These are phyloP conservation scores for Cyprinodon variegatus DNA, from an alignment of 2,113 vertebrate genomes.

Conservation along the genomic window DNA sequence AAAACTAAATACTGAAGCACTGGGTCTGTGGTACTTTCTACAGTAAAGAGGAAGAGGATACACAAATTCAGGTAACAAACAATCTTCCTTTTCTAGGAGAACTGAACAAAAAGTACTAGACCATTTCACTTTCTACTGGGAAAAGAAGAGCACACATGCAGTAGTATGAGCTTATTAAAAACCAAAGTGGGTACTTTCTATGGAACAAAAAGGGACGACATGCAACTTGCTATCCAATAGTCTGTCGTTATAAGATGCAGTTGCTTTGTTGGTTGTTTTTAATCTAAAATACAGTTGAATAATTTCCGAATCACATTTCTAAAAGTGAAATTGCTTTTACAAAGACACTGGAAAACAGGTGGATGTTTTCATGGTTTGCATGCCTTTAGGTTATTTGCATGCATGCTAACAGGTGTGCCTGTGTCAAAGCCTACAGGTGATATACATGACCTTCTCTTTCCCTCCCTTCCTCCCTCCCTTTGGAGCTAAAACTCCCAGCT, in stretches of 20 bases:
- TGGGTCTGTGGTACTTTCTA: no score
- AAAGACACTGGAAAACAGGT: neutral
- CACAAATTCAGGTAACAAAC: neutral
- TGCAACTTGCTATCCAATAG: neutral
- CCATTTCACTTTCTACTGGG: no score
- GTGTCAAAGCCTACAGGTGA: constrained; percentile 27
- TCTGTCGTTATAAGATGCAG: neutral
- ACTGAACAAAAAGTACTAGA: no score
- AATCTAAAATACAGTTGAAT: no score
- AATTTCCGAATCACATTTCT: neutral
- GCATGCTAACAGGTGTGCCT: neutral
- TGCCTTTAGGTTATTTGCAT: neutral
- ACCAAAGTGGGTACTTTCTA: neutral
- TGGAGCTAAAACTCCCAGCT: constrained; percentile 26
- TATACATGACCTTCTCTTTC: neutral
- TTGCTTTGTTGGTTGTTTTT: no score
- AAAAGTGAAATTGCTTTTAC: neutral
- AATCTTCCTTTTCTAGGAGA: no score
- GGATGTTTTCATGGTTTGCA: neutral
- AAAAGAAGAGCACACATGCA: no score
- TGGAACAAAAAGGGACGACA: neutral
- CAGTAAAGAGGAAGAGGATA: neutral
- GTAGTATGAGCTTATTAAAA: no score
- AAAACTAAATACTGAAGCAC: neutral
- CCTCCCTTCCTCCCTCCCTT: constrained; percentile 32